Conservation (phyloP, 2,888 invertebrate species). For the Anarsia innoxiella region DNA sequence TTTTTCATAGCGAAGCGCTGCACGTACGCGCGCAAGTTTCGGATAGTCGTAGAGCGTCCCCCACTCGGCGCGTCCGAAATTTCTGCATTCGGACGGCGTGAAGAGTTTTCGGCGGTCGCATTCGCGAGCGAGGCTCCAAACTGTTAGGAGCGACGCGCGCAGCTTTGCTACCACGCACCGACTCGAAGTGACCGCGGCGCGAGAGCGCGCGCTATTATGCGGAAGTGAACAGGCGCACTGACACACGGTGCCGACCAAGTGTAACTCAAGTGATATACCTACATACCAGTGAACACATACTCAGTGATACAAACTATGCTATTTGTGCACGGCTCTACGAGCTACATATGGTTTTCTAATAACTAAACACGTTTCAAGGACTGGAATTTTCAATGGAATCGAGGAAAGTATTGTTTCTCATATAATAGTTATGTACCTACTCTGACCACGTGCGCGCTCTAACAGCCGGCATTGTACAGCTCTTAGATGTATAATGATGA, state of each 20-base stretch:
- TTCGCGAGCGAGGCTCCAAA: conserved; percentile 70
- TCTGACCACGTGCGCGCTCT: conserved; percentile 3
- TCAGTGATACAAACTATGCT: conserved; percentile 67
- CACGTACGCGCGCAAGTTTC: conserved; percentile 71
- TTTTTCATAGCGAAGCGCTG: conserved; percentile 72
- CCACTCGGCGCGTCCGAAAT: conserved; percentile 71
- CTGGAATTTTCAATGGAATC: conserved; percentile 68
- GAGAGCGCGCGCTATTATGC: conserved; percentile 64
- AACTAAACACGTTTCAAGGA: conserved; percentile 58
- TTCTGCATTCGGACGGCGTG: conserved; percentile 71
- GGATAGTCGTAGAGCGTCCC: conserved; percentile 73
- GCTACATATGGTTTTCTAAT: conserved; percentile 58
- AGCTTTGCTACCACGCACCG: conserved; percentile 39
- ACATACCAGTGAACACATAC: conserved; percentile 46
- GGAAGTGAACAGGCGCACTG: conserved; percentile 63
- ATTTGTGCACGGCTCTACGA: conserved; percentile 58
- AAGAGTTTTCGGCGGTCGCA: conserved; percentile 73
- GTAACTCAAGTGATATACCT: conserved; percentile 52
- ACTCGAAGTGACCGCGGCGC: conserved; percentile 36
- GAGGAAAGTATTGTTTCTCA: conserved; percentile 66
- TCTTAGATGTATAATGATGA: neutral
- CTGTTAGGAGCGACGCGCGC: conserved; percentile 55
- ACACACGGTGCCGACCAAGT: conserved; percentile 39
- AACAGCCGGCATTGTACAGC: neutral
- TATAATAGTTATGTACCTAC: conserved; percentile 3